Evolutionary conservation across 2,113 vertebrate genomes (phyloP).

Genomic region (Vireo altiloquus): DNA sequence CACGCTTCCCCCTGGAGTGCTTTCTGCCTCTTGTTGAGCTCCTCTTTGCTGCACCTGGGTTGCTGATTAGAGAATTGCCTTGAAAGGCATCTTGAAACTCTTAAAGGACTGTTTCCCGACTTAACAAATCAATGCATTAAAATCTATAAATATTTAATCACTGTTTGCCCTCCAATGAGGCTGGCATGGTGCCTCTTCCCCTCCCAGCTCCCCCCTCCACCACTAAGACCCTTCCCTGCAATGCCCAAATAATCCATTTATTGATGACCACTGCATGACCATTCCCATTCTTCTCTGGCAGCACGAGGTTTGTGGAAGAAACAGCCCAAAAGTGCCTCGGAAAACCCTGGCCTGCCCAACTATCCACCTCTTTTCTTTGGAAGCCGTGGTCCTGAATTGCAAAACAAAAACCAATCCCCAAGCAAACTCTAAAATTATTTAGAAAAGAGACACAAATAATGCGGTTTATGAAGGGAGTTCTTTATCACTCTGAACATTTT

Average conservation of each 20-base stretch:
- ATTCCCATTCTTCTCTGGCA: slow-evolving; percentile 9
- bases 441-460: neutral
- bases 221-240: neutral
- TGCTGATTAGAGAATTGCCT: slow-evolving; percentile 33
- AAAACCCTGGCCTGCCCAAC: neutral
- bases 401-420: neutral
- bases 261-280: slow-evolving; percentile 21
- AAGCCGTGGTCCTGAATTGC: neutral
- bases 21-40: slow-evolving; percentile 11
- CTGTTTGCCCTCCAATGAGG: slow-evolving; percentile 25
- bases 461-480: neutral
- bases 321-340: neutral
- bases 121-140: slow-evolving; percentile 68
- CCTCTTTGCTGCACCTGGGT: slow-evolving; percentile 30
- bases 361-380: neutral
- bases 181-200: neutral
- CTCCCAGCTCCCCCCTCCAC: neutral
- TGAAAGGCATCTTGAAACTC: slow-evolving; percentile 22
- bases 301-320: neutral
- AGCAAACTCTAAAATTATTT: neutral
- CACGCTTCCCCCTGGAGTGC: neutral
- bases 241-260: slow-evolving; percentile 50
- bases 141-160: slow-evolving; percentile 75
- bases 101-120: slow-evolving; percentile 48
- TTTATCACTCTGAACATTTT: neutral